Evolutionary conservation across 2,888 invertebrate genomes (phyloP).

Genomic region (Cistogaster globosa): DNA sequence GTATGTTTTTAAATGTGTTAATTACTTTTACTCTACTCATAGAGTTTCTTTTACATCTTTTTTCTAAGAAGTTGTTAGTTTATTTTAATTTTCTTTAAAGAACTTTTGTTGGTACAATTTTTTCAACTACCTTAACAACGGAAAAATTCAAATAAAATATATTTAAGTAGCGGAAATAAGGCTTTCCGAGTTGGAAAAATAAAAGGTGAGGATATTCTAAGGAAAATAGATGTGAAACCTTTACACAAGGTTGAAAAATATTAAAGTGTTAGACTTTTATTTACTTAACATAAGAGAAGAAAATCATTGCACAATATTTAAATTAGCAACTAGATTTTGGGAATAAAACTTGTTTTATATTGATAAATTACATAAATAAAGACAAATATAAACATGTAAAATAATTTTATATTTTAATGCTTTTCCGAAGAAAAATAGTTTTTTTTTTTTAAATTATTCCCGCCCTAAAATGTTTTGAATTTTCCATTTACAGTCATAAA

Average conservation of each 20-base stretch:
- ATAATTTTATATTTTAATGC: neutral
- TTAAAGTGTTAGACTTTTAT: slow-evolving; percentile 45
- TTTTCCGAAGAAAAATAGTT: slow-evolving; percentile 2
- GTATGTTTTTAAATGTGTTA: no score
- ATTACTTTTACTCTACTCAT: no score
- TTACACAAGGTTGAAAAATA: slow-evolving; percentile 33
- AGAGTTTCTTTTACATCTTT: no score
- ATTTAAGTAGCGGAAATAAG: neutral
- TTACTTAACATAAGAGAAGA: no score
- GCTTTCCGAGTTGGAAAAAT: slow-evolving; percentile 35
- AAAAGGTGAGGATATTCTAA: neutral
- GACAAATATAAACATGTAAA: neutral
- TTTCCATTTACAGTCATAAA: slow-evolving; percentile 30
- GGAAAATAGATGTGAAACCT: no score
- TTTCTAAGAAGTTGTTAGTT: no score
- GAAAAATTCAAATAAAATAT: no score
- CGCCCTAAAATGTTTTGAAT: slow-evolving; percentile 20
- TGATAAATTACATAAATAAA: neutral
- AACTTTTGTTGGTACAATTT: no score
- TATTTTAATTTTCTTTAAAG: no score
- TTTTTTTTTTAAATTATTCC: slow-evolving; percentile 38
- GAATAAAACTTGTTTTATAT: neutral
- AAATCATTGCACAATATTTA: no score
- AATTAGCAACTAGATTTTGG: no score
- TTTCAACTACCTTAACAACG: no score